Conservation (phyloP, 2,113 vertebrate genomes). For the Microcebus griseorufus region DNA sequence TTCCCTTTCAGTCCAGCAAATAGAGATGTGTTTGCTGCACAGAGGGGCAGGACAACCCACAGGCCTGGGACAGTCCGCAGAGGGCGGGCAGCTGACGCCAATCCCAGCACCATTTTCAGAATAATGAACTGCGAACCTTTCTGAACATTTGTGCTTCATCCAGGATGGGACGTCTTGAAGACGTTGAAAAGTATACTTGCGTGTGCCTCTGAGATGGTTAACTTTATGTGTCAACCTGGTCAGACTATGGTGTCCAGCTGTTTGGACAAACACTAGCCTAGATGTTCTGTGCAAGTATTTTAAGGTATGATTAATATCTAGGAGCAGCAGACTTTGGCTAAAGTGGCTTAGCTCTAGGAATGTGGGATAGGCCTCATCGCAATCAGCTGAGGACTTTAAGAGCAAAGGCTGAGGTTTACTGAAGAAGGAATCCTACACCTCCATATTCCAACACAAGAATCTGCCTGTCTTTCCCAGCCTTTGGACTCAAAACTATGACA, state of each 20-base stretch:
- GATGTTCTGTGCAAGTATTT: neutral
- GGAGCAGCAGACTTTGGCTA: neutral
- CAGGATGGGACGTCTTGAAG: neutral
- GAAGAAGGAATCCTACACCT: neutral
- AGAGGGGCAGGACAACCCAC: neutral
- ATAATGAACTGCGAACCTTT: neutral
- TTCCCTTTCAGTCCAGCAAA: conserved; percentile 35
- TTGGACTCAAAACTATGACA: neutral
- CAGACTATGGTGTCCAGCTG: neutral
- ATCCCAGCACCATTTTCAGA: neutral
- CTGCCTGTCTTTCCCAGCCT: neutral
- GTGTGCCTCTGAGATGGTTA: neutral
- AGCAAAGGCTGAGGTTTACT: neutral
- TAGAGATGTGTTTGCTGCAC: neutral
- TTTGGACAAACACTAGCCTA: neutral
- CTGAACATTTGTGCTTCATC: neutral
- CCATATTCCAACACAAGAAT: neutral
- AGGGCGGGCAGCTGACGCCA: neutral
- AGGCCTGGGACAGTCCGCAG: neutral
- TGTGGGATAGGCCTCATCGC: neutral
- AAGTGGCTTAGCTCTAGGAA: neutral
- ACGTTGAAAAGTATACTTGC: neutral
- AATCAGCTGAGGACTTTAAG: neutral
- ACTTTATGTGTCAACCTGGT: neutral
- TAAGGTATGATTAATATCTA: neutral